Base-by-base conservation (phyloP, 2,113 vertebrate genomes). In the Ibidorhyncha struthersii region DNA sequence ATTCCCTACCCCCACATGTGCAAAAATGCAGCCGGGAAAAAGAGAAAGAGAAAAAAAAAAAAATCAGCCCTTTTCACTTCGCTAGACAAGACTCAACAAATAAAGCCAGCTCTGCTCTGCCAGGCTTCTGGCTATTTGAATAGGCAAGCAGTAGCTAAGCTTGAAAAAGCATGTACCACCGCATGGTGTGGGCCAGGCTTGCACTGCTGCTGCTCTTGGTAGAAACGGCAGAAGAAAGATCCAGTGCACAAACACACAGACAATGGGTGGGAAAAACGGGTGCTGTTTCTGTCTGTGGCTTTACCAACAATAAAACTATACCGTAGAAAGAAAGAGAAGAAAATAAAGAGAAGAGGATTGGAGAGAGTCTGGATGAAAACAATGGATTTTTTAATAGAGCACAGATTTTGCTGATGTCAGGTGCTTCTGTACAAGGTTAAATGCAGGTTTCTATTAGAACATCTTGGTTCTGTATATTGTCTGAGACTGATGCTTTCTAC, bases 11-110 rank as follows among this genome's bases (percentile, higher is more conserved):
- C 94, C 92, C 61, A 95, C 78, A 86, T 89, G 89, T 72, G 91
- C 71, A 97, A 97, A 98, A 97, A 96, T 94, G 87, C 85, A 97
- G 87, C 52, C 79, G 82, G 90, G 43, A 17, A 7, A 23, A 49
- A 4, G 62, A 82, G 94, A 96, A 81, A 62, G 76, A 93, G 38
- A 20, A 18, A 74, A 8, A n/a, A 84, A 34, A 49, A 41, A 43
- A 80, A 47, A 36, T 73, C 94, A 96, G 86, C 55, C 85, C 93
- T 97, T 97, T 98, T 97, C 98, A 97, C 97, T 97, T 97, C 86
- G 20, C 89, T 96, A 96, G 94, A 96, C 98, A 97, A 97, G 96
- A 97, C 96, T 97, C 96, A 98, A 98, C 97, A 98, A 97, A 98
- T 97, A 98, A 95, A 96, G 77, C 81, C 92, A 91, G 95, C 90